phyloP scores from a whole-genome alignment of 2,888 invertebrate genomes.

The Ischnus inquisitorius region DNA sequence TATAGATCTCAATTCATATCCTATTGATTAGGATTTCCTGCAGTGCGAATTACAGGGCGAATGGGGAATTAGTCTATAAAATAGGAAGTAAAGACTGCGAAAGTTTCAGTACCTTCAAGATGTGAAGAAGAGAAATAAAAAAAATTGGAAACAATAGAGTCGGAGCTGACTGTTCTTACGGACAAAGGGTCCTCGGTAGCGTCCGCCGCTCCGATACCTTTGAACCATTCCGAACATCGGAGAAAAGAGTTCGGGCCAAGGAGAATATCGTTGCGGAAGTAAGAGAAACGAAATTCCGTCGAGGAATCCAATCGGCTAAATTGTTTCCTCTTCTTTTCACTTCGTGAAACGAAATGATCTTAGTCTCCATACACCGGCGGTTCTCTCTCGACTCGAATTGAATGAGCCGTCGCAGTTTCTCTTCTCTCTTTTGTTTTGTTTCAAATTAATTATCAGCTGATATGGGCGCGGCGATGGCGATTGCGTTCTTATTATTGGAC shows the following conservation, averaged over 20 bases:
- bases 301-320: constrained; percentile 22
- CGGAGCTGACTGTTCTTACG: too few species aligned
- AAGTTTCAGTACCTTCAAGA: background rate
- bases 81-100: background rate
- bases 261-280: background rate
- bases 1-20: constrained; percentile 22
- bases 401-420: too few species aligned
- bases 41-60: constrained; percentile 11
- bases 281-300: constrained; percentile 9
- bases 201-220: too few species aligned
- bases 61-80: constrained; percentile 9
- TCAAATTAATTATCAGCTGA: too few species aligned
- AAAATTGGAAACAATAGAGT: too few species aligned
- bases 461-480: too few species aligned
- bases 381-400: background rate
- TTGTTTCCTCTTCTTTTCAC: background rate
- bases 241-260: background rate
- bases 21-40: background rate
- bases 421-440: too few species aligned
- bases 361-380: background rate
- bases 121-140: too few species aligned
- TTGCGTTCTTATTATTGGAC: too few species aligned
- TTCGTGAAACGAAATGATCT: constrained; percentile 10
- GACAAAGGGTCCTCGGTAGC: too few species aligned
- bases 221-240: too few species aligned